Evolutionary conservation across 2,797 vertebrate species (phyloP).

Genomic region (Parotocinclus haroldoi): DNA sequence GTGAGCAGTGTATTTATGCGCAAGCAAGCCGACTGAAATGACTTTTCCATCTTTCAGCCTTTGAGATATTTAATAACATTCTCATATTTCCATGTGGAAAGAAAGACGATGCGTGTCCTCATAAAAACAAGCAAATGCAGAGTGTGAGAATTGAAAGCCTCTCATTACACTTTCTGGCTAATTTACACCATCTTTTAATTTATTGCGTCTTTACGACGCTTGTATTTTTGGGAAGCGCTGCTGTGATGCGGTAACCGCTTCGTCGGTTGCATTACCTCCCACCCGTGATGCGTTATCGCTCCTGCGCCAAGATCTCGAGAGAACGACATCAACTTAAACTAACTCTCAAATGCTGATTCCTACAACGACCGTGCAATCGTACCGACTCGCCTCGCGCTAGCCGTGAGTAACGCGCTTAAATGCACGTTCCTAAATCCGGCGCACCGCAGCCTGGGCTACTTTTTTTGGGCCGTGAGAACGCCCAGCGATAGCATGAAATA

Average conservation of each 20-base stretch:
- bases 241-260: too few relatives aligned
- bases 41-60: constrained; percentile 56
- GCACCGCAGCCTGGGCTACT: constrained; percentile 44
- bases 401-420: constrained; percentile 65
- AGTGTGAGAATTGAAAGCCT: constrained; percentile 35
- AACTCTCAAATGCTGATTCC: constrained; percentile 53
- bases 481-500: constrained; percentile 50
- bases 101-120: constrained; percentile 38
- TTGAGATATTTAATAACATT: constrained; percentile 55
- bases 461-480: constrained; percentile 54
- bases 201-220: constrained; percentile 21
- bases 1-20: constrained; percentile 39
- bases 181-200: constrained; percentile 23
- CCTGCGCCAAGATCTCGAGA: too few relatives aligned
- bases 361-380: constrained; percentile 59
- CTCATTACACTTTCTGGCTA: constrained; percentile 36
- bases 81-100: constrained; percentile 40
- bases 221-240: not conserved
- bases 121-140: constrained; percentile 41
- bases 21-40: constrained; percentile 35
- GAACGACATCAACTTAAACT: constrained; percentile 22
- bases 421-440: constrained; percentile 61
- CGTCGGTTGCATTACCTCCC: not conserved
- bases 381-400: constrained; percentile 54
- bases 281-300: not conserved